These are phyloP conservation scores for Agriopis aurantiaria DNA, from an alignment of 2,888 invertebrate genomes.

Conservation along the genomic window DNA sequence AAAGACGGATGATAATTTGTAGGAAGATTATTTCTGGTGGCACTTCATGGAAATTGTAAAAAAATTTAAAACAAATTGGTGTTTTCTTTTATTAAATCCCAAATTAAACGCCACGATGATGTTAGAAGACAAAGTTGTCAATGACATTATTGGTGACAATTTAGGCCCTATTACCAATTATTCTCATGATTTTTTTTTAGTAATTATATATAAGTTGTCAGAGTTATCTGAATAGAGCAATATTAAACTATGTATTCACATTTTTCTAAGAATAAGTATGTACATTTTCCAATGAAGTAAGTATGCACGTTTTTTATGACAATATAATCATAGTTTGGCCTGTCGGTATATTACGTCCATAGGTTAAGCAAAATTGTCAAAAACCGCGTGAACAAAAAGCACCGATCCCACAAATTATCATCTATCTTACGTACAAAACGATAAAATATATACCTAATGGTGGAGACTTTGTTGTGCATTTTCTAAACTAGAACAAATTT, in stretches of 20 bases:
- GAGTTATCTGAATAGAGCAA: no score
- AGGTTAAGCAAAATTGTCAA: no score
- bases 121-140: conserved; percentile 12
- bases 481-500: not conserved
- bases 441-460: not conserved
- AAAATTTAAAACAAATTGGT: conserved; percentile 18
- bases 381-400: not conserved
- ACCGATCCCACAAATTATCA: conserved; percentile 3
- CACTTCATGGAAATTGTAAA: conserved; percentile 20
- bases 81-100: conserved; percentile 15
- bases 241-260: no score
- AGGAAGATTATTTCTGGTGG: conserved; percentile 15
- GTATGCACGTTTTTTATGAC: no score
- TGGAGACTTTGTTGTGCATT: not conserved
- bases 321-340: no score
- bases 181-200: no score
- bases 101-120: conserved; percentile 9
- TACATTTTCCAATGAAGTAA: no score
- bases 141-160: no score
- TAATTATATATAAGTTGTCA: no score
- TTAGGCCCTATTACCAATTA: no score
- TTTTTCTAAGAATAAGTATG: no score
- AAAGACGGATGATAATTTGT: conserved; percentile 25
- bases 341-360: no score
- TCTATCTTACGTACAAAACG: not conserved